A percentile compares a stretch with the other conserved stretches of the same genome.
phyloP scores from a whole-genome alignment of 2,113 vertebrate genomes.

The Hydropotes inermis region DNA sequence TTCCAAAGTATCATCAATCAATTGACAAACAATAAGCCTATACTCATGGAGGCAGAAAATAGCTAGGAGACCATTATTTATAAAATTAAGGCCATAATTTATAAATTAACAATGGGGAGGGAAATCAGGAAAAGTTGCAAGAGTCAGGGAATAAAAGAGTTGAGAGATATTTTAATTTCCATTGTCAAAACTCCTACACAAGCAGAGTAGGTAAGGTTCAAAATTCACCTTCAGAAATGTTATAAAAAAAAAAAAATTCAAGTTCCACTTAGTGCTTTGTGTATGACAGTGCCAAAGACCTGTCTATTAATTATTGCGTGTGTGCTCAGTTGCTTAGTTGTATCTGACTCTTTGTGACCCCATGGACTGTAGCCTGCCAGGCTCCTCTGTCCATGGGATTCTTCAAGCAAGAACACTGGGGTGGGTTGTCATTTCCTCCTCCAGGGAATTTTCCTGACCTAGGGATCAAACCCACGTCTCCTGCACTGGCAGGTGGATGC shows the following conservation, averaged over 20 bases:
- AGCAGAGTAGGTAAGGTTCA: background rate
- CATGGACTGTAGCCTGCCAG: background rate
- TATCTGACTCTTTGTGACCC: background rate
- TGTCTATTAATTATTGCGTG: background rate
- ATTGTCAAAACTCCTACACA: constrained; percentile 10
- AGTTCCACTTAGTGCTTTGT: background rate
- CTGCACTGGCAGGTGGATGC: background rate
- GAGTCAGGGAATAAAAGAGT: background rate
- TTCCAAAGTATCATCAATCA: background rate
- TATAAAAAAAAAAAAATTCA: constrained; percentile 20
- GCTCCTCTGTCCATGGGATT: background rate
- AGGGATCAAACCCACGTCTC: background rate
- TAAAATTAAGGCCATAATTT: background rate
- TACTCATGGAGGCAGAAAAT: background rate
- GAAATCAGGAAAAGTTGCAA: background rate
- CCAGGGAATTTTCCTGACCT: background rate
- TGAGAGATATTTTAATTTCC: background rate
- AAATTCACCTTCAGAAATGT: constrained; percentile 26
- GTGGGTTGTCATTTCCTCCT: background rate
- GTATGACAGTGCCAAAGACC: background rate
- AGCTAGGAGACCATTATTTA: background rate
- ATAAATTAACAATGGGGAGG: background rate
- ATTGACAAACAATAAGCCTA: background rate
- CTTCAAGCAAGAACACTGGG: background rate
- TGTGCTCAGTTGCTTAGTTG: background rate